These are phyloP conservation scores for Chelonus insularis DNA, from an alignment of 1,140 invertebrate genomes.

Conservation along the genomic window DNA sequence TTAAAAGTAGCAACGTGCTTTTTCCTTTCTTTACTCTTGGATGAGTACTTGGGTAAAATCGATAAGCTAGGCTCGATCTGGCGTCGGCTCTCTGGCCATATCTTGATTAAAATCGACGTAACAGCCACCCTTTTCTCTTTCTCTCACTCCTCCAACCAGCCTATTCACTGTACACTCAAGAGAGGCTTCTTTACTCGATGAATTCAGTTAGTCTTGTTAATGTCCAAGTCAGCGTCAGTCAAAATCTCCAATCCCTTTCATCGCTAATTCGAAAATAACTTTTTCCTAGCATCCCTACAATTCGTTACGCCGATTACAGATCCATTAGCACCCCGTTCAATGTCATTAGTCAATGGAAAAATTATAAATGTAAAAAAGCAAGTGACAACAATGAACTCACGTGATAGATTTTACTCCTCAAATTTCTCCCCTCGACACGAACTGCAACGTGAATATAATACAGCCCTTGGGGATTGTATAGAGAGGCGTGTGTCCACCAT, in stretches of 20 bases:
- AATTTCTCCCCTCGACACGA: constrained; percentile 22
- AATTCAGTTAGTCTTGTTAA: constrained; percentile 60
- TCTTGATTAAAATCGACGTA: constrained; percentile 61
- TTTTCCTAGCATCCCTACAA: background rate
- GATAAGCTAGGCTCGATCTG: constrained; percentile 53
- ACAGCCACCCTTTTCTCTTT: constrained; percentile 34
- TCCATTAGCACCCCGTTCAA: constrained; percentile 51
- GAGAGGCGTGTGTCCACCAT: constrained; percentile 23
- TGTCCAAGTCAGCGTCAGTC: constrained; percentile 38
- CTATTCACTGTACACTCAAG: constrained; percentile 2
- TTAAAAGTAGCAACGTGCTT: constrained; percentile 21
- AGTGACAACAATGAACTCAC: constrained; percentile 1
- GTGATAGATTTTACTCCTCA: constrained; percentile 14
- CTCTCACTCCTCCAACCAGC: constrained; percentile 8
- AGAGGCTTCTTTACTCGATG: constrained; percentile 37
- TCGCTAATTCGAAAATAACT: background rate
- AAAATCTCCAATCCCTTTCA: background rate
- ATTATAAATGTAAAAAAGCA: constrained; percentile 1
- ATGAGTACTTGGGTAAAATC: constrained; percentile 56
- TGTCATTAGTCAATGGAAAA: constrained; percentile 17
- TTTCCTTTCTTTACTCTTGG: constrained; percentile 41
- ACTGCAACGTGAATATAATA: constrained; percentile 29
- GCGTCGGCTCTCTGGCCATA: constrained; percentile 52
- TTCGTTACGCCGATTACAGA: constrained; percentile 43
- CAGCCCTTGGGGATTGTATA: constrained; percentile 22